These are phyloP conservation scores for Acrossocheilus fasciatus DNA, from an alignment of 2,797 vertebrate genomes.

Conservation along the genomic window DNA sequence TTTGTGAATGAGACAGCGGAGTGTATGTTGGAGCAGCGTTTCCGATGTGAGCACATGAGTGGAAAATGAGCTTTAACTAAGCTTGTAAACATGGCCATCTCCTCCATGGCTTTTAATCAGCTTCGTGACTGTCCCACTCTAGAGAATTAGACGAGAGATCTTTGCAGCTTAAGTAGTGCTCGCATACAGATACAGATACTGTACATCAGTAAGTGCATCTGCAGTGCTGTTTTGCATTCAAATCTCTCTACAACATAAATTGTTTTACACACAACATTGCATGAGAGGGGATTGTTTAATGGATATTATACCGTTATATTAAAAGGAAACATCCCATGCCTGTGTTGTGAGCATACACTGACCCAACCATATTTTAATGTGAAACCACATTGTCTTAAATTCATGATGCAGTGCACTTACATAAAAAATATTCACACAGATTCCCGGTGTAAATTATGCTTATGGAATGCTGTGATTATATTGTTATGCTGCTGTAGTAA, in stretches of 20 bases:
- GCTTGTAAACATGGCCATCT: constrained; percentile 50
- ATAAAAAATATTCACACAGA: neutral
- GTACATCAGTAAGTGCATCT: constrained; percentile 11
- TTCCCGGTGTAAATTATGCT: neutral
- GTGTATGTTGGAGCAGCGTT: neutral
- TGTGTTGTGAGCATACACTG: neutral
- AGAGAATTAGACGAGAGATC: constrained; percentile 39
- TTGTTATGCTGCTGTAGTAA: constrained; percentile 1
- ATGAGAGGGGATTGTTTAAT: neutral
- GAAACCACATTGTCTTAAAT: neutral
- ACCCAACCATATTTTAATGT: neutral
- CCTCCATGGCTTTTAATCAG: constrained; percentile 51
- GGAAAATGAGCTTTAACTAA: constrained; percentile 54
- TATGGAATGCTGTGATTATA: neutral
- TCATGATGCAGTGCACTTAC: neutral
- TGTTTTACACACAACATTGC: neutral
- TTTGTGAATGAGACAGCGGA: neutral
- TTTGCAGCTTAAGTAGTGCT: constrained; percentile 8
- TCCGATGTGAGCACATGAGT: constrained; percentile 40
- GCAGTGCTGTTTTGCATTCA: neutral
- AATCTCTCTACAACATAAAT: neutral
- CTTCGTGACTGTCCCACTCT: constrained; percentile 20
- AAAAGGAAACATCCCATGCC: neutral
- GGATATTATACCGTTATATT: neutral
- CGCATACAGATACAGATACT: constrained; percentile 2